Evolutionary conservation across 1,140 invertebrate genomes (phyloP).

Genomic region (Tetraneura akinire): DNA sequence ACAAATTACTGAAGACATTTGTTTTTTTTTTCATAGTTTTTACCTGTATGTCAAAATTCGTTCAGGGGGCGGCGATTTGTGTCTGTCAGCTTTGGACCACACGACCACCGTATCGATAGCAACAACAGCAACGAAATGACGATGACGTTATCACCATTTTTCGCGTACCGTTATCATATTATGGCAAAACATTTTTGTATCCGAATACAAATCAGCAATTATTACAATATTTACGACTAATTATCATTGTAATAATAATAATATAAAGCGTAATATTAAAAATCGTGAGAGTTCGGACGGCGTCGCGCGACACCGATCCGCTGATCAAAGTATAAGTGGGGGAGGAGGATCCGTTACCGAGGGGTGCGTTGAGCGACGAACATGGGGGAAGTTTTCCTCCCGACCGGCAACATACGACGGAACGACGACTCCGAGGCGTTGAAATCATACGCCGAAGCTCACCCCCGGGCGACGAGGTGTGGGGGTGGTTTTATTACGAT

Average conservation of each 20-base stretch:
- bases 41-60: constrained; percentile 31
- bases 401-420: too few relatives aligned
- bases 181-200: too few relatives aligned
- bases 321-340: not conserved
- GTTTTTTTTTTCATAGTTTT: not conserved
- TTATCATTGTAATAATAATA: too few relatives aligned
- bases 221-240: too few relatives aligned
- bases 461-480: not conserved
- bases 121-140: not conserved
- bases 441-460: constrained; percentile 29
- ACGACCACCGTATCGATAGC: constrained; percentile 6
- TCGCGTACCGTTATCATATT: constrained; percentile 26
- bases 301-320: too few relatives aligned
- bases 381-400: not conserved
- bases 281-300: too few relatives aligned
- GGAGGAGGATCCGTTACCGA: not conserved
- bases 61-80: not conserved
- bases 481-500: not conserved
- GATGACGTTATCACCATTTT: constrained; percentile 41
- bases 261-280: too few relatives aligned
- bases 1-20: too few relatives aligned
- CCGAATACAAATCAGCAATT: too few relatives aligned
- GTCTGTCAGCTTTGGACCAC: constrained; percentile 33
- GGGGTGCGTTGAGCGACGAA: not conserved
- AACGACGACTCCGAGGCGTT: constrained; percentile 26